Percentiles rank a stretch among this genome's conserved stretches.
Conservation (phyloP, 2,113 vertebrate genomes). For the Carlito syrichta region DNA sequence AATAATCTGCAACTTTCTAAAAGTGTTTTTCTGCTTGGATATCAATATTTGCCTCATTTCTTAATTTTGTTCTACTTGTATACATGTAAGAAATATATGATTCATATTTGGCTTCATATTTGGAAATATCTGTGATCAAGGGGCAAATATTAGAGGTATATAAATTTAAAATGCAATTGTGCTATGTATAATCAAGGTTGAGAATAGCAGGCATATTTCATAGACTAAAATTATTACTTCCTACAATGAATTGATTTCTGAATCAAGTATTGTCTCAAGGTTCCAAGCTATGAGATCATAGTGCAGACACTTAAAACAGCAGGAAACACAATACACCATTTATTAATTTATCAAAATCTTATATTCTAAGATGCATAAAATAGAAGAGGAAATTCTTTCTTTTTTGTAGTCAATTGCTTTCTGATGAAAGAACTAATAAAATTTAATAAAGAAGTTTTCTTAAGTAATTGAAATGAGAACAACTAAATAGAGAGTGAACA, state of each 20-base stretch:
- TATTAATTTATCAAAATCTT: neutral
- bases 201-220: neutral
- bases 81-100: neutral
- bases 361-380: neutral
- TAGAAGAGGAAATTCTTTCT: too few relatives aligned
- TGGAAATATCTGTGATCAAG: neutral
- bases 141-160: neutral
- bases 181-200: neutral
- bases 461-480: neutral
- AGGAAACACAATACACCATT: neutral
- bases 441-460: neutral
- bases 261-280: neutral
- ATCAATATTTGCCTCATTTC: neutral
- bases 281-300: neutral
- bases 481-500: neutral
- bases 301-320: neutral
- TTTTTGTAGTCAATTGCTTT: neutral
- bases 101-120: neutral
- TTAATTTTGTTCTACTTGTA: neutral
- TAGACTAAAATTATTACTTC: neutral
- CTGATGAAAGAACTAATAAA: neutral
- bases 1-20: neutral
- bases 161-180: neutral
- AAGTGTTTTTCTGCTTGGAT: neutral
- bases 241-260: neutral